Evolutionary conservation across 2,797 vertebrate species (phyloP).

Genomic region (Nyctibius grandis): DNA sequence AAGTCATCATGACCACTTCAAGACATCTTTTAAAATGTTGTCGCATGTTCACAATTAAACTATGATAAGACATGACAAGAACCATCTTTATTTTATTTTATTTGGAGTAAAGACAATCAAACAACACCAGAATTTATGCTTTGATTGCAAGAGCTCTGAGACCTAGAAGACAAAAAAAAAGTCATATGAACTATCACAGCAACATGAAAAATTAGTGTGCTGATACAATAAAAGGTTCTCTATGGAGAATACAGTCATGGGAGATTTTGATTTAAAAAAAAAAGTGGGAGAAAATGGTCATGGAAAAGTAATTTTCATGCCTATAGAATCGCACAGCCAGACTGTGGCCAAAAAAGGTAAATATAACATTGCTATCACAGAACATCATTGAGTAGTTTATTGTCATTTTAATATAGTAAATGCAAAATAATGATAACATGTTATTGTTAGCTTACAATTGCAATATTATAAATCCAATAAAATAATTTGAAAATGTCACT

Average conservation of each 20-base stretch:
- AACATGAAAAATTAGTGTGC: neutral
- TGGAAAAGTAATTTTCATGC: neutral
- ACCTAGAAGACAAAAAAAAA: neutral
- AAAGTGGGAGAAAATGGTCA: neutral
- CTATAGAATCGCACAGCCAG: neutral
- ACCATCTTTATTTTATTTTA: neutral
- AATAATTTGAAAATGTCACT: neutral
- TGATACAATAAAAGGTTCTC: neutral
- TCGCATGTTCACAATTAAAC: neutral
- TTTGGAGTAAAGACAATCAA: neutral
- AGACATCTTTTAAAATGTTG: neutral
- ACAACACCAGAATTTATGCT: neutral
- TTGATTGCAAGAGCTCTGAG: neutral
- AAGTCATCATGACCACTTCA: neutral
- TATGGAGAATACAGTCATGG: neutral
- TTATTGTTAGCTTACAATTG: neutral
- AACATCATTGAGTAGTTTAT: neutral
- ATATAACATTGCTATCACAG: neutral
- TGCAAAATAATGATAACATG: neutral
- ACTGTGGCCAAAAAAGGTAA: fast-evolving
- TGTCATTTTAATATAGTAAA: neutral
- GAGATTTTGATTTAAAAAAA: neutral
- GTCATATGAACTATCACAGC: neutral
- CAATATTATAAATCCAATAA: neutral
- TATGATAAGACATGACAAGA: neutral